Percentiles rank a stretch among this genome's conserved stretches.
These are phyloP conservation scores for Falco punctatus DNA, from an alignment of 2,113 vertebrate species.

Conservation along the genomic window DNA sequence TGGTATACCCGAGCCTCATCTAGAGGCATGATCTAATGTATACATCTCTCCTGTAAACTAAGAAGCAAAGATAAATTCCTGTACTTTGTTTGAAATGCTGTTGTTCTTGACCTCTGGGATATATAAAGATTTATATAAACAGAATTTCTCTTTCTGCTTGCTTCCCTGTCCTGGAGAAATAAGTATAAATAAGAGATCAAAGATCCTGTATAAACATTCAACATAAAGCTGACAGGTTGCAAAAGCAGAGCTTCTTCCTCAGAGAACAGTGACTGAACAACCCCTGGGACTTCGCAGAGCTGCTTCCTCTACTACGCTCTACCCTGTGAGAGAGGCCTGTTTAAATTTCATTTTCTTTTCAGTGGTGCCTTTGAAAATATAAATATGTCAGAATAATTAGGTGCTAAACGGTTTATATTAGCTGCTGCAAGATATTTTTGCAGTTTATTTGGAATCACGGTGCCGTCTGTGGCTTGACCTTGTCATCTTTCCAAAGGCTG, in stretches of 20 bases:
- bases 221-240: constrained; percentile 55
- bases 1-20: not conserved
- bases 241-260: constrained; percentile 38
- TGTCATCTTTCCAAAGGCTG: not conserved
- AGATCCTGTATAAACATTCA: constrained; percentile 54
- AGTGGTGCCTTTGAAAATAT: constrained; percentile 9
- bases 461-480: not conserved
- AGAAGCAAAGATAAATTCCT: constrained; percentile 44
- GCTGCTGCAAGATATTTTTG: not conserved
- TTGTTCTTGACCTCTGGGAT: constrained; percentile 48
- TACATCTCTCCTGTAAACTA: constrained; percentile 7
- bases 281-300: constrained; percentile 1
- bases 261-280: constrained; percentile 17
- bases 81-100: constrained; percentile 52
- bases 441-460: not conserved
- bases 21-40: not conserved
- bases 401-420: constrained; percentile 1
- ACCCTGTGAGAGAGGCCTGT: not conserved
- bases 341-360: constrained; percentile 21
- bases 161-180: constrained; percentile 62
- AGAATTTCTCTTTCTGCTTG: constrained; percentile 53
- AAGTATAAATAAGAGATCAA: constrained; percentile 71
- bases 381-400: not conserved
- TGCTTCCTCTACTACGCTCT: not conserved
- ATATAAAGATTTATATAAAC: constrained; percentile 55